Conservation (phyloP, 2,797 vertebrate genomes). For the Ispidina lecontei region DNA sequence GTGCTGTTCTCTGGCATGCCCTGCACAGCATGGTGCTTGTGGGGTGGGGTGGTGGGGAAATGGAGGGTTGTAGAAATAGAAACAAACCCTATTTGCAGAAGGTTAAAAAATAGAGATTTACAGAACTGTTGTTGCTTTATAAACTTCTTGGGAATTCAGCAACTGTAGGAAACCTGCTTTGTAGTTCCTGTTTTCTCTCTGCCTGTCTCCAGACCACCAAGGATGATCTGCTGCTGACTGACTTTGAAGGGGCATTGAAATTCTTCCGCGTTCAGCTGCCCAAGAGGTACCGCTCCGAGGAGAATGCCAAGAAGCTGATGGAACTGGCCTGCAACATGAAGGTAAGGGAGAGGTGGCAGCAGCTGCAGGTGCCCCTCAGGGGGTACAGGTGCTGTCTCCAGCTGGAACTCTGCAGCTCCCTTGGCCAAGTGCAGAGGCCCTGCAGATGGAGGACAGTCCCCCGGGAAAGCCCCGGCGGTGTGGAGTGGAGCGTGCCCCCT, state of each 20-base stretch:
- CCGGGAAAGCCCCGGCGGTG: neutral
- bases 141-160: neutral
- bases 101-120: neutral
- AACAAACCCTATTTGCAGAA: neutral
- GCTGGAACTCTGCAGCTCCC: rapidly evolving
- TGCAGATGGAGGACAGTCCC: neutral
- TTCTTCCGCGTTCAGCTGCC: slow-evolving; percentile 98
- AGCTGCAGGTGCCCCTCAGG: neutral
- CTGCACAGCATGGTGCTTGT: neutral
- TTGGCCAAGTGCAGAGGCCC: neutral
- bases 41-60: neutral
- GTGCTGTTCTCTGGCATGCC: neutral
- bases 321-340: slow-evolving; percentile 98
- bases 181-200: neutral
- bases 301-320: slow-evolving; percentile 98
- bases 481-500: neutral
- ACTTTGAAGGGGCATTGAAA: slow-evolving; percentile 97
- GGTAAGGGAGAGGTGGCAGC: slow-evolving; percentile 77
- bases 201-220: slow-evolving; percentile 88
- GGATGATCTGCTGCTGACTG: slow-evolving; percentile 94
- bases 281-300: slow-evolving; percentile 98
- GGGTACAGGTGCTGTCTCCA: neutral
- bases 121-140: neutral
- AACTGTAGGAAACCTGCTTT: neutral
- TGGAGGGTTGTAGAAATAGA: neutral